Percentiles rank a stretch among this genome's conserved stretches.
phyloP scores from a whole-genome alignment of 2,888 invertebrate genomes.

The Andrena haemorrhoa region DNA sequence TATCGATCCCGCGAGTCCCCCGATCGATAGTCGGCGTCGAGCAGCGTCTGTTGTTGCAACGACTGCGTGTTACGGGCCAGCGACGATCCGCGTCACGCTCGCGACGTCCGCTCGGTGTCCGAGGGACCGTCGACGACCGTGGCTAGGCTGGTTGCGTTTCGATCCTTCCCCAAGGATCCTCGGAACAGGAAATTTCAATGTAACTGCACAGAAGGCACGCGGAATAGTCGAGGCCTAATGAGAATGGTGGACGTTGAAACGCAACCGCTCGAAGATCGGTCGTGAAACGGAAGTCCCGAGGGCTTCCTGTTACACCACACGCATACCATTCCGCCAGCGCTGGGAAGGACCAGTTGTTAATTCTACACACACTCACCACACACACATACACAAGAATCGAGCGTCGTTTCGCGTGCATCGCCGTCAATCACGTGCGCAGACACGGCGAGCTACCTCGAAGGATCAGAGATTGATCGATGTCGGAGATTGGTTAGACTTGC shows the following conservation, averaged over 20 bases:
- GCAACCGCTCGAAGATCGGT: neutral
- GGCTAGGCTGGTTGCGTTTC: neutral
- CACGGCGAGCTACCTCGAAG: conserved; percentile 21
- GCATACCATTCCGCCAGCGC: conserved; percentile 52
- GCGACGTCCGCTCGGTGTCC: conserved; percentile 17
- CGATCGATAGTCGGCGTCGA: conserved; percentile 14
- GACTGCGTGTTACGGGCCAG: conserved; percentile 69
- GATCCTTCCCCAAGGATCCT: neutral
- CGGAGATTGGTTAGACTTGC: conserved; percentile 78
- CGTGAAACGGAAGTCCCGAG: conserved; percentile 22
- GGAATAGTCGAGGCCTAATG: too few relatives aligned
- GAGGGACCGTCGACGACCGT: neutral
- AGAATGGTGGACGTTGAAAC: neutral
- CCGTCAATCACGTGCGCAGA: neutral
- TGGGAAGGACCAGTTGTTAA: conserved; percentile 16
- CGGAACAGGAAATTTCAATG: neutral
- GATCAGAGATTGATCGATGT: conserved; percentile 46
- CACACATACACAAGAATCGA: conserved; percentile 43
- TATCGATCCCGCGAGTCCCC: conserved; percentile 1
- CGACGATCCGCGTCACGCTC: conserved; percentile 64
- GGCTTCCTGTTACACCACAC: conserved; percentile 27
- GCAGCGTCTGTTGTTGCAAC: conserved; percentile 40
- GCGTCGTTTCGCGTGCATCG: conserved; percentile 28
- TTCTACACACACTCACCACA: conserved; percentile 55
- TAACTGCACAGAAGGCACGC: neutral